phyloP scores from a whole-genome alignment of 2,113 vertebrate genomes.

The Plecotus auritus region DNA sequence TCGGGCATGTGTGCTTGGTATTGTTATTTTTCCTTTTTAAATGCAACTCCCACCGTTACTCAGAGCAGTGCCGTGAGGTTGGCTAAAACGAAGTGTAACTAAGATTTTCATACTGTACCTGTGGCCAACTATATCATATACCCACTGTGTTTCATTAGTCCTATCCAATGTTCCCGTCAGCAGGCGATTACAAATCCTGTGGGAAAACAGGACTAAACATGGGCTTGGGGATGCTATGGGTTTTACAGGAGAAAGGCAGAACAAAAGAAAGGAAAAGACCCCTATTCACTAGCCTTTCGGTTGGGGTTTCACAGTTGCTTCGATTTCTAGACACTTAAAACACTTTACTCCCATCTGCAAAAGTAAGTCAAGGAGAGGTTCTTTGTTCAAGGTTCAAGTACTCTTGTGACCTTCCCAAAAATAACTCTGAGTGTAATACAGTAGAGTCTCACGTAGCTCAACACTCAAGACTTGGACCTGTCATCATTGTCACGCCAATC shows the following conservation, averaged over 20 bases:
- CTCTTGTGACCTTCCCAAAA: slow-evolving; percentile 57
- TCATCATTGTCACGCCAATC: not conserved
- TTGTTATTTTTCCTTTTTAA: not conserved
- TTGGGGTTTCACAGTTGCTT: not conserved
- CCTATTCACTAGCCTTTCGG: not conserved
- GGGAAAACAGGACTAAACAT: not conserved
- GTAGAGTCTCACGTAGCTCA: slow-evolving; percentile 39
- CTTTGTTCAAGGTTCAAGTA: slow-evolving; percentile 66
- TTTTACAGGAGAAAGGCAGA: not conserved
- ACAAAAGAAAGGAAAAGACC: not conserved
- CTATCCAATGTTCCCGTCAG: not conserved
- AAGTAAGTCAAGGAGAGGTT: slow-evolving; percentile 43
- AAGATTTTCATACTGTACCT: slow-evolving; percentile 21
- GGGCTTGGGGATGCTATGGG: not conserved
- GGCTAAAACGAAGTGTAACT: not conserved
- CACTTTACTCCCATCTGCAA: not conserved
- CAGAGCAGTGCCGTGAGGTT: not conserved
- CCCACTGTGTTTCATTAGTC: not conserved
- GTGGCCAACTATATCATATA: slow-evolving; percentile 18
- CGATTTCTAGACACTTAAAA: slow-evolving; percentile 22
- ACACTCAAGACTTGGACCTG: not conserved
- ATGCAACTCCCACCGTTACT: not conserved
- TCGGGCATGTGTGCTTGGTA: not conserved
- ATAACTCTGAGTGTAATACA: slow-evolving; percentile 54
- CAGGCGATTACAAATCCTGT: not conserved